phyloP scores from a whole-genome alignment of 2,888 invertebrate genomes.

The Hartigia nigra region DNA sequence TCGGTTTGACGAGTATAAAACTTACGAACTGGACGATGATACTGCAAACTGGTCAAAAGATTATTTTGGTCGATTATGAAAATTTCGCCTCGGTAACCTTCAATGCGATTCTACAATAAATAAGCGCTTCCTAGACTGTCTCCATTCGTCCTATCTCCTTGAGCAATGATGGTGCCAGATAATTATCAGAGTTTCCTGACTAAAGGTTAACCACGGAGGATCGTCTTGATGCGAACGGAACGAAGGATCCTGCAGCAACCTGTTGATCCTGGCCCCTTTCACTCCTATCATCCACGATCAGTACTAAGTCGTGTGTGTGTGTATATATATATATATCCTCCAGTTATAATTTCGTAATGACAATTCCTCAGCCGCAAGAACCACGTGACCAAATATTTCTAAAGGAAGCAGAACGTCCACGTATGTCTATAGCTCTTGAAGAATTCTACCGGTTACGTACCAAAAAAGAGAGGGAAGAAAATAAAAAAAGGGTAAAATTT shows the following conservation, averaged over 20 bases:
- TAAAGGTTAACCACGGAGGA: conserved; percentile 39
- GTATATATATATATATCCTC: too few species aligned
- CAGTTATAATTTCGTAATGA: not conserved
- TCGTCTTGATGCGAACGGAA: conserved; percentile 31
- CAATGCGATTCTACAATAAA: not conserved
- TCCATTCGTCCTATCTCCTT: not conserved
- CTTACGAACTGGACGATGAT: not conserved
- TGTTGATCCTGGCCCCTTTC: conserved; percentile 49
- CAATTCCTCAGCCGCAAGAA: not conserved
- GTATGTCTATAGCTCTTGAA: not conserved
- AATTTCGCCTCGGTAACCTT: not conserved
- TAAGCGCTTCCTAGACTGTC: not conserved
- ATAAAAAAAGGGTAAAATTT: too few species aligned
- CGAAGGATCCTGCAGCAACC: conserved; percentile 39
- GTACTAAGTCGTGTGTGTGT: not conserved
- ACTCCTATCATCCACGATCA: conserved; percentile 24
- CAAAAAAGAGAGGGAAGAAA: too few species aligned
- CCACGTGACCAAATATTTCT: not conserved
- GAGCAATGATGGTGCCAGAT: conserved; percentile 19
- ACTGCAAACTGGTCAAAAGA: not conserved
- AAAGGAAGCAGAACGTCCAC: not conserved
- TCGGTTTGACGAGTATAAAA: not conserved
- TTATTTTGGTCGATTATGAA: not conserved
- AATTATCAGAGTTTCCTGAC: conserved; percentile 8
- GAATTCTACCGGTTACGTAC: not conserved